Conservation (phyloP, 2,113 vertebrate genomes). For the Upupa epops region DNA sequence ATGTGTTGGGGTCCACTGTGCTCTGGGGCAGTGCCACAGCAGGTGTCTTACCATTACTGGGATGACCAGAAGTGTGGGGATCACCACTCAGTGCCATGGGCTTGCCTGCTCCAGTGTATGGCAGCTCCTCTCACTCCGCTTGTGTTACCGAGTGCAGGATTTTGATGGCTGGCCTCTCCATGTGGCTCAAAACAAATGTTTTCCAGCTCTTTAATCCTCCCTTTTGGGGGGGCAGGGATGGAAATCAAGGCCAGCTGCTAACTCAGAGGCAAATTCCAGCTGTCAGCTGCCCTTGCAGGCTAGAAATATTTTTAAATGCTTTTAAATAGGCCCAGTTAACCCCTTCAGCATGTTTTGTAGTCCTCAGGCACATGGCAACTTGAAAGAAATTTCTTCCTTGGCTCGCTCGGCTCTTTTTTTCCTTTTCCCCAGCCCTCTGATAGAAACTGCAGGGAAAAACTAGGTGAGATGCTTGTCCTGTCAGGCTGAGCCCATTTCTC, state of each 20-base stretch:
- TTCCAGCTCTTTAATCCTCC: slow-evolving; percentile 20
- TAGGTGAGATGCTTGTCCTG: neutral
- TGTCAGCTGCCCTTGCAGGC: neutral
- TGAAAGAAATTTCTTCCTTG: neutral
- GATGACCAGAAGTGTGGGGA: neutral
- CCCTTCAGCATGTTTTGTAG: neutral
- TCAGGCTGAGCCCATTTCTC: neutral
- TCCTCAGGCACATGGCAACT: neutral
- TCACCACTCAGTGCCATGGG: rapidly evolving
- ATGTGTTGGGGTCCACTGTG: neutral
- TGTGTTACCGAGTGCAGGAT: neutral
- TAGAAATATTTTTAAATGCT: neutral
- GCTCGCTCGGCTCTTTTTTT: neutral
- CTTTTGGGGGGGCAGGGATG: neutral
- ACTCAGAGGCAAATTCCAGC: neutral
- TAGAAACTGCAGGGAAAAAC: neutral
- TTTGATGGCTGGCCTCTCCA: neutral
- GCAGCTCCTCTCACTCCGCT: neutral
- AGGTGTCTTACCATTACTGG: rapidly evolving
- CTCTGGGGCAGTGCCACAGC: rapidly evolving
- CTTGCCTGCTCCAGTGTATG: neutral
- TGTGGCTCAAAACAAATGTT: slow-evolving; percentile 22
- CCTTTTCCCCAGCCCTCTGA: neutral
- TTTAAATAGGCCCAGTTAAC: neutral
- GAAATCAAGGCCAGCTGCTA: slow-evolving; percentile 41